Base-by-base conservation (phyloP, 2,888 invertebrate species). In the Amphipyra berbera region DNA sequence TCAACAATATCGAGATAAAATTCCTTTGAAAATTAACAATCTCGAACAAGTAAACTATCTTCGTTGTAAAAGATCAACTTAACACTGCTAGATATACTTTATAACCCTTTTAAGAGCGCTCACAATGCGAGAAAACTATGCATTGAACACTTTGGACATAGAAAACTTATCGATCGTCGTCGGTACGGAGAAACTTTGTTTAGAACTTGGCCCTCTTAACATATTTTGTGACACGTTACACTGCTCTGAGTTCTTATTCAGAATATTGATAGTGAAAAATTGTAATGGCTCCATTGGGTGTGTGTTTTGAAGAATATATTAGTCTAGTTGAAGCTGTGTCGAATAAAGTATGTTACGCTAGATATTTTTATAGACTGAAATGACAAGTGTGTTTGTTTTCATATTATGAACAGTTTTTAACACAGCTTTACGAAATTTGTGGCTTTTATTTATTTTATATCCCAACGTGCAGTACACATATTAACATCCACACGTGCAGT, bases 131-230 rank as follows among this genome's bases (percentile, higher is more conserved):
- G 33, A 48, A 50, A 62, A 71, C 56, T 64, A 59, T 74, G 58
- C 61, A 61, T 53, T 48, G 67, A 57, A 50, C 38, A 38, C 50
- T 61, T 59, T 30, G 61, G 41, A 56, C 48, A 15, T 27, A 61
- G 47, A 54, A 73, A 66, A 79, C 76, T 72, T 84, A 87, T 83
- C 76, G 85, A 82, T 81, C 79, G 50, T 13, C 42, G 60, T 38
- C 59, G 61, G 56, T 66, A 57, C 62, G 58, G 72, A 57, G 61
- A 63, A 82, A 84, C 82, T 82, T 86, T 74, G 65, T 69, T 82
- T 59, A 64, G 56, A 78, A 82, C 74, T 82, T 80, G 70, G 73
- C 69, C 68, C 77, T 80, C 78, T 81, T 83, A 76, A 76, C 79
- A 78, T 79, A 75, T 78, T 78, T 82, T 77, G 79, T 69, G 72